Conservation (phyloP, 2,888 invertebrate genomes). For the Parelbella ahira region DNA sequence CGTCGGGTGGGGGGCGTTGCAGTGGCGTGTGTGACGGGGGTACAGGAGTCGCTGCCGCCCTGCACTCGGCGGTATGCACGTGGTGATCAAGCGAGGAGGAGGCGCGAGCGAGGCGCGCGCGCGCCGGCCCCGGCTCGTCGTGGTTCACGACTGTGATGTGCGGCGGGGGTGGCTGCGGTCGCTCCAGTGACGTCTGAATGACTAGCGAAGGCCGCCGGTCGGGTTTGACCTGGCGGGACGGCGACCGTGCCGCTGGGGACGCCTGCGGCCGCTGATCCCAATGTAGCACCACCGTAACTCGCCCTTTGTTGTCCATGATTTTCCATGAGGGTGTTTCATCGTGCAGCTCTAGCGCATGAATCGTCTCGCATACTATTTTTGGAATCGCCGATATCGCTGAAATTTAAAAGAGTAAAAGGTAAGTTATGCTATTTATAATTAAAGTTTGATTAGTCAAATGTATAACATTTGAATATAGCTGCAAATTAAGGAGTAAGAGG, state of each 20-base stretch:
- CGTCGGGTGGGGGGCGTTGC: slow-evolving; percentile 83
- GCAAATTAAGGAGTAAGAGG: too few species aligned
- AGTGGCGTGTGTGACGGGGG: slow-evolving; percentile 81
- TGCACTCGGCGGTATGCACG: slow-evolving; percentile 87
- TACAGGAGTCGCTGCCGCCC: slow-evolving; percentile 85
- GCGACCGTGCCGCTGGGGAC: slow-evolving; percentile 80
- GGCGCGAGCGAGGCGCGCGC: slow-evolving; percentile 85
- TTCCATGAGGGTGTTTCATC: slow-evolving; percentile 99
- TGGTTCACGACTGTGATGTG: slow-evolving; percentile 97
- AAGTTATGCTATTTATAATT: too few species aligned
- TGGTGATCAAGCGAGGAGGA: slow-evolving; percentile 84
- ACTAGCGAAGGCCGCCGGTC: slow-evolving; percentile 85
- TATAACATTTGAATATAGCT: too few species aligned
- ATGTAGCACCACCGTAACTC: slow-evolving; percentile 97
- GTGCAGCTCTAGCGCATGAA: slow-evolving; percentile 96
- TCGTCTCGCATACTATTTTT: slow-evolving; percentile 98
- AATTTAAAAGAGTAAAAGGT: slow-evolving; percentile 37
- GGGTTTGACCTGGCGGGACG: slow-evolving; percentile 71
- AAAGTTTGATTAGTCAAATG: too few species aligned
- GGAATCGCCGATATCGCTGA: slow-evolving; percentile 97
- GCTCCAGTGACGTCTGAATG: slow-evolving; percentile 88
- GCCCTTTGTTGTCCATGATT: slow-evolving; percentile 98
- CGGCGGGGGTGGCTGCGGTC: slow-evolving; percentile 85
- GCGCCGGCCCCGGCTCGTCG: slow-evolving; percentile 92
- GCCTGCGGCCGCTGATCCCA: slow-evolving; percentile 94